These are phyloP conservation scores for Apostichopus leukothele DNA, from an alignment of 53 echinoderm and acorn worm species.

Conservation along the genomic window DNA sequence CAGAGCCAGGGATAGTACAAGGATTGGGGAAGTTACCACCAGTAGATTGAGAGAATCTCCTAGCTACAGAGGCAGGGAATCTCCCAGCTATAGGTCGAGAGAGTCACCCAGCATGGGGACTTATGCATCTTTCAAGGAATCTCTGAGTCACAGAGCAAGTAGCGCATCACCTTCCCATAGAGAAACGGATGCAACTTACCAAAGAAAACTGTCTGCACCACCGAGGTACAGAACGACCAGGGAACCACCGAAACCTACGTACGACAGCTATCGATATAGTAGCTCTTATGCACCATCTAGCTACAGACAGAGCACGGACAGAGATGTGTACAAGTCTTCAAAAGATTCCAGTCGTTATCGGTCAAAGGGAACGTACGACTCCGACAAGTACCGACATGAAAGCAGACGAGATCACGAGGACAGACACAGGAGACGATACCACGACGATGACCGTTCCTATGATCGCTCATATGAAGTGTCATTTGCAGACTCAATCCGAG, in stretches of 20 bases:
- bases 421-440: neutral
- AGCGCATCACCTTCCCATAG: constrained; percentile 6
- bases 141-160: constrained; percentile 21
- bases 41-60: constrained; percentile 11
- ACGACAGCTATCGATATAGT: constrained; percentile 23
- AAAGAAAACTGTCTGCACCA: constrained; percentile 27
- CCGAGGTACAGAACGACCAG: constrained; percentile 34
- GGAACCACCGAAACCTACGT: constrained; percentile 14
- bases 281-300: constrained; percentile 18
- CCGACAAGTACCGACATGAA: constrained; percentile 10
- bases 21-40: neutral
- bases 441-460: constrained; percentile 25
- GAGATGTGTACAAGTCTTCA: neutral
- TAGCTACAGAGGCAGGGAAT: constrained; percentile 33
- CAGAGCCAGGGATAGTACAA: neutral
- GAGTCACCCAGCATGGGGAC: constrained; percentile 28
- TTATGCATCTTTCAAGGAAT: constrained; percentile 24
- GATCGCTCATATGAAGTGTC: constrained; percentile 41
- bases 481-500: constrained; percentile 33
- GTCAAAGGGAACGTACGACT: constrained; percentile 5
- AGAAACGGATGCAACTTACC: neutral
- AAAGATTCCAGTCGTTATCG: constrained; percentile 34
- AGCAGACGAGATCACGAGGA: constrained; percentile 25
- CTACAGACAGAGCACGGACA: constrained; percentile 3
- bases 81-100: constrained; percentile 25